A percentile compares a stretch with the other conserved stretches of the same genome.
Conservation (phyloP, 1,140 invertebrate genomes). For the Heliconius melpomene region DNA sequence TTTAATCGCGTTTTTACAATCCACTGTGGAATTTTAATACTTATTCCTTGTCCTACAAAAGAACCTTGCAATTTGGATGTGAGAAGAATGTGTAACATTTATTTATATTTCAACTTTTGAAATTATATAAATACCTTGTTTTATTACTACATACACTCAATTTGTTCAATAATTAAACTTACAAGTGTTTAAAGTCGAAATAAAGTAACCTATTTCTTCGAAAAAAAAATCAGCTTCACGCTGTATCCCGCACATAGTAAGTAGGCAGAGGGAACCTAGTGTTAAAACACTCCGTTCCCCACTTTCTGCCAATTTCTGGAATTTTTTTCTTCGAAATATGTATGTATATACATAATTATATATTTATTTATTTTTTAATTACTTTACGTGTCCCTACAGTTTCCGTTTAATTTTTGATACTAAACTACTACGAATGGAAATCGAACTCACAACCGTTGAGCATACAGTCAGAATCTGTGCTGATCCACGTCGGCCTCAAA, state of each 20-base stretch:
- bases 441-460: too few relatives aligned
- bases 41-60: constrained; percentile 30
- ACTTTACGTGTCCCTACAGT: too few relatives aligned
- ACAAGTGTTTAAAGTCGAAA: not conserved
- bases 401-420: too few relatives aligned
- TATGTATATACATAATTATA: too few relatives aligned
- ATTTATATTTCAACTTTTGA: constrained; percentile 14
- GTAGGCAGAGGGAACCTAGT: too few relatives aligned
- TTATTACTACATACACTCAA: constrained; percentile 4
- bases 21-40: constrained; percentile 26
- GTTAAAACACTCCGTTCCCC: too few relatives aligned
- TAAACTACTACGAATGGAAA: too few relatives aligned
- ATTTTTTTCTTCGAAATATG: too few relatives aligned
- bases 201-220: not conserved
- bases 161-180: constrained; percentile 2
- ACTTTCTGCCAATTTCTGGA: not conserved
- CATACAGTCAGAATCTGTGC: too few relatives aligned
- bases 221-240: not conserved
- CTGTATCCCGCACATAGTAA: too few relatives aligned
- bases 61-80: constrained; percentile 20
- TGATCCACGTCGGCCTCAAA: too few relatives aligned
- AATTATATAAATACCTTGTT: constrained; percentile 13
- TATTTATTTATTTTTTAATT: too few relatives aligned
- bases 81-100: constrained; percentile 13
- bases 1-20: constrained; percentile 27